Evolutionary conservation across 2,797 vertebrate species (phyloP).

Genomic region (Phoebastria nigripes): DNA sequence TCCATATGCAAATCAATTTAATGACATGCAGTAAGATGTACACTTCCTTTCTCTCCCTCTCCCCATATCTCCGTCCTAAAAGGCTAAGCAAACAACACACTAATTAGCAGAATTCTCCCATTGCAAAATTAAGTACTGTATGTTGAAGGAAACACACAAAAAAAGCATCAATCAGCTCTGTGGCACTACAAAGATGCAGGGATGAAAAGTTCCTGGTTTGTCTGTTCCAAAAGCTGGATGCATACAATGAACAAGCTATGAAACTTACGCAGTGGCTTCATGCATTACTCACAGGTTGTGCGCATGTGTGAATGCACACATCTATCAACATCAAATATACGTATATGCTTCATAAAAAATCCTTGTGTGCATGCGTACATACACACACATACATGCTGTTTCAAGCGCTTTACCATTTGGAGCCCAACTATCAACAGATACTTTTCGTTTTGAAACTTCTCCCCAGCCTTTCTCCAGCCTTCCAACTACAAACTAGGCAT

Average conservation of each 20-base stretch:
- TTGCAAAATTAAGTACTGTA: background rate
- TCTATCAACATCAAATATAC: background rate
- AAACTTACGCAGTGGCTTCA: background rate
- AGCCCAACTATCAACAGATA: background rate
- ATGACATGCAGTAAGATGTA: background rate
- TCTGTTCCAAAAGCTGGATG: background rate
- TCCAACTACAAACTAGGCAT: background rate
- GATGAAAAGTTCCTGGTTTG: background rate
- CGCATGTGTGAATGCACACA: accelerated
- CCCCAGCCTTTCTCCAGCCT: background rate
- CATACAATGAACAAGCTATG: background rate
- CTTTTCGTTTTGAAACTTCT: background rate
- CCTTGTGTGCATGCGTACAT: accelerated
- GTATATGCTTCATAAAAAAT: background rate
- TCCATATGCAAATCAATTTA: background rate
- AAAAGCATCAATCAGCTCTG: background rate
- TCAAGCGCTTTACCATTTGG: background rate
- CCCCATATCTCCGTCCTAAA: background rate
- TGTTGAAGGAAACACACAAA: background rate
- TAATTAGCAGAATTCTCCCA: background rate
- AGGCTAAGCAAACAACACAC: background rate
- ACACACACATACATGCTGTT: background rate
- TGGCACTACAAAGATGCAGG: background rate
- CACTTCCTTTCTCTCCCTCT: background rate
- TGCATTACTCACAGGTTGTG: background rate